Base-by-base conservation (phyloP, 2,888 invertebrate genomes). In the Julus scanicus region DNA sequence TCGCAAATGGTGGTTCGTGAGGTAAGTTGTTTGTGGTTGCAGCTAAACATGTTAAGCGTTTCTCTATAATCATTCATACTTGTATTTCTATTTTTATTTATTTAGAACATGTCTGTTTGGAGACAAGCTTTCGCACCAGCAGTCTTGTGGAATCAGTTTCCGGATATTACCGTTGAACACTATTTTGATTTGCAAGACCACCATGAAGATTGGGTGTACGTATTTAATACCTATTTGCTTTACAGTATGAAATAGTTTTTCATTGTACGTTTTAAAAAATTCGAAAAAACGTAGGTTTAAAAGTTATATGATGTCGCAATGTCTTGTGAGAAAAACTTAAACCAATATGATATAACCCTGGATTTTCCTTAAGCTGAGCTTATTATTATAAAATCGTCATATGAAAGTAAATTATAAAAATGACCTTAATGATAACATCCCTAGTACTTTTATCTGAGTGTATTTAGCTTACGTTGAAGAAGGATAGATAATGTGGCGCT, bases 81-180 rank as follows among this genome's bases (percentile, higher is more conserved):
- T 40, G 40, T 6, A 57, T 39, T 5, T 63, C 17, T 63, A 17
- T 87, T 39, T 57, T 8, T 29, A 29, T 29, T 29, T 29, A 5
- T 49, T 17, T 48, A 88, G 88, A 88, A 88, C 37, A 88, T 88
- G 88, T 88, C 88, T 8, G 40, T 84, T 17, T 88, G 88, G 88
- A 29, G n/a, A 11, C 49, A 88, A 48, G 48, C 88, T 37, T 88
- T 84, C 48, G 88, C 88, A 44, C 88, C 88, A 88, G 49, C 88
- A 15, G 39, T 84, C 39, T 44, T 48, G 49, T 88, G 88, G 88
- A 83, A 88, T 17, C 44, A 88, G 39, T 29, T 84, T 83, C 84
- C 83, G 49, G 88, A 88, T 20, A 88, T 53, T 39, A 84, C 88
- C 37, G 88, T 88, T 29, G 88, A 88, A 17, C 88, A 88, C n/a